Evolutionary conservation across 2,888 invertebrate species (phyloP).

Genomic region (Ischnura elegans): DNA sequence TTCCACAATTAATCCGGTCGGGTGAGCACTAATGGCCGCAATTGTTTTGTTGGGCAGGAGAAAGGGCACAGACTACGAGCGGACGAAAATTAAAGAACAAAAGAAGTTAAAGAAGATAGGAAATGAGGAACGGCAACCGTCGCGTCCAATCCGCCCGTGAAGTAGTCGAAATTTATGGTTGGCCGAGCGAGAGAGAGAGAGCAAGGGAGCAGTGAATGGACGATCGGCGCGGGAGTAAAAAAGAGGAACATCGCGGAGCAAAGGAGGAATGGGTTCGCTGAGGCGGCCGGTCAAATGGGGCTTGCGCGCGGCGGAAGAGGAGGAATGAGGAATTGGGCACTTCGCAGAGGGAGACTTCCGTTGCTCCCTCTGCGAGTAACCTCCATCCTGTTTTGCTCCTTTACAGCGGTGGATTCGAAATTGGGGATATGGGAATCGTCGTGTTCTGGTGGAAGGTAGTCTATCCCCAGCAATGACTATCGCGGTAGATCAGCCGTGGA

Average conservation of each 20-base stretch:
- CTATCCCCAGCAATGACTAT: too few relatives aligned
- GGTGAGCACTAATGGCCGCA: constrained; percentile 3
- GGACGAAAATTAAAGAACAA: neutral
- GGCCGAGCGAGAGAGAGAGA: neutral
- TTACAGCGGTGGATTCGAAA: neutral
- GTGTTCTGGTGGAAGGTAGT: too few relatives aligned
- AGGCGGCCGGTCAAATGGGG: neutral
- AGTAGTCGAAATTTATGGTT: constrained; percentile 21
- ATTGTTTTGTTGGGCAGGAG: neutral
- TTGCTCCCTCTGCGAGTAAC: neutral
- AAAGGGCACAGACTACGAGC: neutral
- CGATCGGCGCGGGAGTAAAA: neutral
- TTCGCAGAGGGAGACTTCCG: neutral
- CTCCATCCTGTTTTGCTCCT: neutral
- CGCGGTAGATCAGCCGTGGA: too few relatives aligned
- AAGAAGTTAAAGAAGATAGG: too few relatives aligned
- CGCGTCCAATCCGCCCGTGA: neutral
- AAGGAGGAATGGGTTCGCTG: neutral
- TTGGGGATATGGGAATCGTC: neutral
- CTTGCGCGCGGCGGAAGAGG: neutral
- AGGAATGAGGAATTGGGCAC: neutral
- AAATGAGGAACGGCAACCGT: neutral
- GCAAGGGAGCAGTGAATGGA: neutral
- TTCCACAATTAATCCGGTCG: constrained; percentile 2
- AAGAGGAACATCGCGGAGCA: neutral